Base-by-base conservation (phyloP, 1,140 invertebrate species). In the Saxidomus purpurata region DNA sequence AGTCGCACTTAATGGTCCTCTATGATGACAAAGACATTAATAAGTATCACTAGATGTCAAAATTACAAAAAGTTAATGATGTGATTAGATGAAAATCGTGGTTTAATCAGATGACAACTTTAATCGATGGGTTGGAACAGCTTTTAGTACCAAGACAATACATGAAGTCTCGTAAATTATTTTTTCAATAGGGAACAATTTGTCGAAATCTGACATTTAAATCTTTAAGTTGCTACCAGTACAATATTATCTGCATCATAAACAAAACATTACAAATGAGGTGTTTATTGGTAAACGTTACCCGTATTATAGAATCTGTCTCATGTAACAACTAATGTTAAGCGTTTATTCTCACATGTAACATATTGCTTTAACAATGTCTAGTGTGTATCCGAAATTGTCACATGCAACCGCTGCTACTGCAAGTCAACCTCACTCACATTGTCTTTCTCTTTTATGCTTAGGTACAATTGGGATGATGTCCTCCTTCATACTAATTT, bases 41-140 rank as follows among this genome's bases (percentile, higher is more conserved):
- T 79, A 52, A 79, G 76, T 79, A 79, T 79, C 76, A 52, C 49
- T 59, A 52, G 76, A 79, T 79, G 76, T 49, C 76, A 79, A 79
- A 79, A 79, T 79, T 79, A 79, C 76, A 49, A 52, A 13, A 17
- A 52, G 49, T 11, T 55, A 79, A 52, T 79, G 28, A 31, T 22
- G 47, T 49, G 76, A 79, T 34, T 79, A 49, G 76, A 52, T 79
- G 76, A 71, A 71, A 63, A 36, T 71, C 25, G 22, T 79, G 76
- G n/a, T 19, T 79, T 79, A 49, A 79, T 79, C 43, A 25, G 76
- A 79, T 79, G 76, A 79, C 76, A 79, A 55, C 31, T 55, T 52
- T 79, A 79, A 79, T 79, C 76, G 76, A 79, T 55, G 71, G 71
- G 17, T 47, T 49, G 71, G 71, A 76, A 76, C 71, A 76, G 22